Evolutionary conservation across 1,140 invertebrate genomes (phyloP).

Genomic region (Trinorchestia longiramus): DNA sequence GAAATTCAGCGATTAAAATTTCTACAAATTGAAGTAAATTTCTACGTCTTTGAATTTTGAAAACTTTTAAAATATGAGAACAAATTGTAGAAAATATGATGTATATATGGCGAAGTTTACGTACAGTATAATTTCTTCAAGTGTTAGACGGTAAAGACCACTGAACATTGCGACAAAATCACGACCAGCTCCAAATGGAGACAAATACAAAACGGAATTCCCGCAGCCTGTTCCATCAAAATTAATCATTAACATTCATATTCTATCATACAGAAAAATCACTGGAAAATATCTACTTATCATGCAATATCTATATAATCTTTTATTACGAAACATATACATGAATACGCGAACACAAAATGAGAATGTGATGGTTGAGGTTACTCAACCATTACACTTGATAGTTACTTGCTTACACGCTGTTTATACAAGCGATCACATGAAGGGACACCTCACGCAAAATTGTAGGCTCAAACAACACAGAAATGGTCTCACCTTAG

Average conservation of each 20-base stretch:
- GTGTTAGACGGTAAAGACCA: too few species aligned
- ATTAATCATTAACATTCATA: too few species aligned
- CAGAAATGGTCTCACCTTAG: conserved; percentile 42
- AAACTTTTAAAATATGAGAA: neutral
- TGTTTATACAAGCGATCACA: neutral
- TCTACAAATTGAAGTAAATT: neutral
- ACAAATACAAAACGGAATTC: too few species aligned
- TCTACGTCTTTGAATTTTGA: neutral
- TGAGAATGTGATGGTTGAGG: too few species aligned
- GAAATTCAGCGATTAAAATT: neutral
- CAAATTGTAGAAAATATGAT: too few species aligned
- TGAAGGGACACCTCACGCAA: neutral
- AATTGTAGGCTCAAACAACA: neutral
- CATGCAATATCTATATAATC: neutral
- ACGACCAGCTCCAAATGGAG: too few species aligned
- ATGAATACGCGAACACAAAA: neutral
- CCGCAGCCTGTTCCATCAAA: too few species aligned
- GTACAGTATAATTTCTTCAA: too few species aligned
- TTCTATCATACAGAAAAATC: too few species aligned
- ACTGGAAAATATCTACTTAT: neutral
- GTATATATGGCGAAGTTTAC: too few species aligned
- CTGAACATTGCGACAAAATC: too few species aligned
- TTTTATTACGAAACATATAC: neutral
- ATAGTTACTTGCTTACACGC: neutral
- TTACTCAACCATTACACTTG: too few species aligned